phyloP scores from a whole-genome alignment of 2,797 vertebrate species.

The Enteromius fasciolatus region DNA sequence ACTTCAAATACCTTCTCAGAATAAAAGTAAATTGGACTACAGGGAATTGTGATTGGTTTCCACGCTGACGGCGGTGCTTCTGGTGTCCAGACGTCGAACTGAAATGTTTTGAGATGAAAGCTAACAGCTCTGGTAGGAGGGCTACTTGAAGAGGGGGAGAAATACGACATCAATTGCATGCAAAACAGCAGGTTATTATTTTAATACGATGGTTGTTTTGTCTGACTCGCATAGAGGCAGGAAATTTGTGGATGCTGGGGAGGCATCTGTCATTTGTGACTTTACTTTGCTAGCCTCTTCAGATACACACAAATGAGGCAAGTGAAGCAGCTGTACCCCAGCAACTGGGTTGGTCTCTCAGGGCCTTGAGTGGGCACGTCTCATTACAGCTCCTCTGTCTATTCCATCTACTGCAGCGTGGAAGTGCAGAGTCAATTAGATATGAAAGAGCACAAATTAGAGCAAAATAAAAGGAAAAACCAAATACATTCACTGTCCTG shows the following conservation, averaged over 20 bases:
- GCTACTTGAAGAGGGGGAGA: constrained; percentile 6
- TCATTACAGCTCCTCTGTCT: constrained; percentile 37
- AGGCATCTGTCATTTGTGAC: constrained; percentile 42
- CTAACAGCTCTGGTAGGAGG: constrained; percentile 10
- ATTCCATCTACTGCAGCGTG: constrained; percentile 16
- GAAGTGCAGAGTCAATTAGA: constrained; percentile 46
- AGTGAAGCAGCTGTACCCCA: constrained; percentile 35
- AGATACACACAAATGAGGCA: constrained; percentile 28
- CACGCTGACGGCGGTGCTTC: background rate
- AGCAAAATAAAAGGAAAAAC: constrained; percentile 47
- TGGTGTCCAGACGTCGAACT: constrained; percentile 13
- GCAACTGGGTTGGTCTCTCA: constrained; percentile 40
- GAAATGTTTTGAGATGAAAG: constrained; percentile 38
- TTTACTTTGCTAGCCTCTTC: constrained; percentile 28
- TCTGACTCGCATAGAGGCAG: constrained; percentile 5
- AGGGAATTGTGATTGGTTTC: constrained; percentile 24
- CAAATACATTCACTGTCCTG: constrained; percentile 34
- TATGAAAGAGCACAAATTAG: constrained; percentile 49
- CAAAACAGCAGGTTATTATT: constrained; percentile 49
- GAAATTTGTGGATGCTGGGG: constrained; percentile 26
- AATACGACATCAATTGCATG: constrained; percentile 28
- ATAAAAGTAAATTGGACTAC: constrained; percentile 15
- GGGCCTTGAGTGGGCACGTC: constrained; percentile 36
- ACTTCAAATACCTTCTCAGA: constrained; percentile 19
- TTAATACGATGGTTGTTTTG: constrained; percentile 24